Percentiles rank a stretch among this genome's conserved stretches.
Conservation (phyloP, 1,140 invertebrate genomes). For the Cherax quadricarinatus region DNA sequence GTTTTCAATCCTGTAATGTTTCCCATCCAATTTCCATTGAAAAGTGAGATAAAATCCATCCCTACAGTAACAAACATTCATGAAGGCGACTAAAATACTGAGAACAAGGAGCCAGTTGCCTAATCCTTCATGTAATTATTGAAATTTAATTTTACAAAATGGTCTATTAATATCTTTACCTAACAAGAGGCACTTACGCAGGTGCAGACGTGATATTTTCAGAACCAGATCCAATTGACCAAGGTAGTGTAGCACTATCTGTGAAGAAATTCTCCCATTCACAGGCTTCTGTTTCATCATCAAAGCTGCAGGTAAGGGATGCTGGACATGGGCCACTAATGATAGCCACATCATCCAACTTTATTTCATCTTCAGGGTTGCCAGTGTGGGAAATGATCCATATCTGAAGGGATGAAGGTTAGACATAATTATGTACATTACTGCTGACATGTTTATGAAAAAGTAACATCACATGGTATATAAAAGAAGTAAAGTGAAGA, state of each 20-base stretch:
- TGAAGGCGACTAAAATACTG: too few relatives aligned
- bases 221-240: constrained; percentile 12
- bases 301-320: constrained; percentile 36
- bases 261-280: constrained; percentile 11
- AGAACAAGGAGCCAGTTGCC: too few relatives aligned
- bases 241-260: constrained; percentile 3
- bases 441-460: too few relatives aligned
- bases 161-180: not conserved
- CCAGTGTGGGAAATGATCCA: constrained; percentile 12
- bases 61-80: too few relatives aligned
- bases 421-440: not conserved
- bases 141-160: not conserved
- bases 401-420: constrained; percentile 18
- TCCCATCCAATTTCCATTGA: too few relatives aligned
- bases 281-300: constrained; percentile 28
- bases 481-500: not conserved
- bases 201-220: constrained; percentile 21
- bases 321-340: constrained; percentile 38
- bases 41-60: too few relatives aligned
- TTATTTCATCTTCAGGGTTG: not conserved
- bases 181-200: not conserved
- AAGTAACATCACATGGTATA: too few relatives aligned
- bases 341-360: constrained; percentile 41
- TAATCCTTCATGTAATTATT: too few relatives aligned
- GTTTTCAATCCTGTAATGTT: too few relatives aligned